Conservation (phyloP, 2,888 invertebrate species). For the Stramonita haemastoma region DNA sequence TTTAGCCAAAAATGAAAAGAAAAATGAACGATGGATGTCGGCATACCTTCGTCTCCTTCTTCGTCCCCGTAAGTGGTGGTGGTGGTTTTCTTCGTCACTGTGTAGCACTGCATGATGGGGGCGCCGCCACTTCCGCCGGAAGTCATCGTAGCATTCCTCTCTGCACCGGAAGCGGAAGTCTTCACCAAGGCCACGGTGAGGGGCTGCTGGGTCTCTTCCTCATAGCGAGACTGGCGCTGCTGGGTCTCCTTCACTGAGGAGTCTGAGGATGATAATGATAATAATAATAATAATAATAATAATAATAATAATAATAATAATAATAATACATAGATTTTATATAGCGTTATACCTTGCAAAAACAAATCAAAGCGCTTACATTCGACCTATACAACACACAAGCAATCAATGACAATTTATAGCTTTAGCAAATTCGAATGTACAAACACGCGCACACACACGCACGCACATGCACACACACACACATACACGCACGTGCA, state of each 20-base stretch:
- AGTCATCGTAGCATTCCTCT: neutral
- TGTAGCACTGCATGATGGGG: constrained; percentile 36
- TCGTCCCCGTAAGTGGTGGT: constrained; percentile 41
- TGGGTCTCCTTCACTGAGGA: constrained; percentile 4
- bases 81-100: constrained; percentile 38
- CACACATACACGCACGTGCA: neutral
- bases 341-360: too few relatives aligned
- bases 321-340: too few relatives aligned
- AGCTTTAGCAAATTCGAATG: too few relatives aligned
- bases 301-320: too few relatives aligned
- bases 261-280: neutral
- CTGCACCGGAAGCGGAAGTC: neutral
- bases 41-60: constrained; percentile 38
- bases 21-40: too few relatives aligned
- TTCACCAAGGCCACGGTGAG: constrained; percentile 34
- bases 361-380: too few relatives aligned
- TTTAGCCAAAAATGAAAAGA: too few relatives aligned
- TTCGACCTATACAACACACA: too few relatives aligned
- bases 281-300: too few relatives aligned
- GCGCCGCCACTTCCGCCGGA: neutral
- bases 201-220: neutral
- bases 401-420: too few relatives aligned
- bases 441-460: neutral
- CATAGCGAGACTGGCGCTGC: neutral
- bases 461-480: neutral